Base-by-base conservation (phyloP, 1,140 invertebrate species). In the Leptoteleia sp. region DNA sequence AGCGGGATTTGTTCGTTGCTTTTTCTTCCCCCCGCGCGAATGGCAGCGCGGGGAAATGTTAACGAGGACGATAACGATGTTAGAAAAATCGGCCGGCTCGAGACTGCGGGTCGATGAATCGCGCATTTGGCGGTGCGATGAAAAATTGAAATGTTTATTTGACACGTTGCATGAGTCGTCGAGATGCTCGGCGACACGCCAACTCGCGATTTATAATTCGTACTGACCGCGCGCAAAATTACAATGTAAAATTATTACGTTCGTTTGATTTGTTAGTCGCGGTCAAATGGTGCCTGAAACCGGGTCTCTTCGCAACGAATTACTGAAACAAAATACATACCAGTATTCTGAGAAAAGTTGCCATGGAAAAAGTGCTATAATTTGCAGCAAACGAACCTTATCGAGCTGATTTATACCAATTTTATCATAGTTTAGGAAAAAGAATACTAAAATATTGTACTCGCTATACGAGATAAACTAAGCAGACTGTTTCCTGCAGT, bases 161-260 rank as follows among this genome's bases (percentile, higher is more conserved):
- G 45, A 59, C 65, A 35, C 43, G 52, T 70, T 48, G 54, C 65
- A 59, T 54, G 65, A 40, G 33, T 54, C 59, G 65, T 48, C 65
- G 59, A 70, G 59, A 48, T 9, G 42, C 11, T 15, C n/a, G n/a
- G n/a, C 52, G 27, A n/a, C 65, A 70, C 65, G 65, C 52, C 43
- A 70, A 33, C 22, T 19, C 11, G 54, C 40, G 33, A 70, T 70
- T 59, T n/a, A 59, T 59, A 57, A 68, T 59, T 48, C 35, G 35
- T 31, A 47, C 42, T 70, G 54, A 50, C 52, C 52, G n/a, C 35
- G 29, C 15, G 35, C 33, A 15, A 15, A 65, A 52, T 67, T 67
- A 45, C 38, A 67, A 45, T 67, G 17, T 29, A 55, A 55, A 45
- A 54, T 45, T 16, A 22, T 33, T 15, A 17, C n/a, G n/a, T n/a